Base-by-base conservation (phyloP, 35 echinoderm and acorn worm species). In the Ophioderma brevispina region DNA sequence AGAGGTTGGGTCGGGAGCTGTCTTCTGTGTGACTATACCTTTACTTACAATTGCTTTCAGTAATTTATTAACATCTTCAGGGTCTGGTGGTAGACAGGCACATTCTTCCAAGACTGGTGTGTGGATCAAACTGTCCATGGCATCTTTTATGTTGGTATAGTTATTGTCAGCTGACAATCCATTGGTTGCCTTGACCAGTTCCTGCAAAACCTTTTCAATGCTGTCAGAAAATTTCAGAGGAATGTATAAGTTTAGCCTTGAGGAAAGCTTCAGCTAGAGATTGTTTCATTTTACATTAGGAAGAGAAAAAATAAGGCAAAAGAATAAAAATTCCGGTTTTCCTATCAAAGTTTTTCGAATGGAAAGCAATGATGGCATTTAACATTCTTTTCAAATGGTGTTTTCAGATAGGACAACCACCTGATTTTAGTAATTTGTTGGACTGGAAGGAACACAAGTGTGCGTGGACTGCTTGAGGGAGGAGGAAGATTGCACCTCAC, bases 121-220 rank as follows among this genome's bases (percentile, higher is more conserved):
- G 13, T 97, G 95, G 23, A 94, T 88, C 55, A 97, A 64, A 70
- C 92, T 94, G 49, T 97, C 95, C 89, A 97, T 94, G 31, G 95
- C 95, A 89, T 97, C 95, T 79, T 94, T 97, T 59, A 94, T 90
- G 76, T 94, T 97, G 85, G 92, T 97, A 59, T 97, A 97, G 40
- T 94, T 88, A 76, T 97, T 97, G 36, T 94, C 95, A 14, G 91
- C 81, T 17, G 95, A 97, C 30, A 97, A 70, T 25, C 86, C 86
- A 86, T 97, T 97, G 42, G 95, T 97, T 19, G 95, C 92, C 55
- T 94, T 80, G 33, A 97, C 92, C n/a, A 97, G 82, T 32, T 90
- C 87, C 55, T 91, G 76, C 78, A 97, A 39, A 15, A 88, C 94
- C 13, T 97, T 92, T 80, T 97, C 95, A 39, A 97, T 94, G 31